Evolutionary conservation across 2,888 invertebrate species (phyloP).

Genomic region (Tipula confusa): DNA sequence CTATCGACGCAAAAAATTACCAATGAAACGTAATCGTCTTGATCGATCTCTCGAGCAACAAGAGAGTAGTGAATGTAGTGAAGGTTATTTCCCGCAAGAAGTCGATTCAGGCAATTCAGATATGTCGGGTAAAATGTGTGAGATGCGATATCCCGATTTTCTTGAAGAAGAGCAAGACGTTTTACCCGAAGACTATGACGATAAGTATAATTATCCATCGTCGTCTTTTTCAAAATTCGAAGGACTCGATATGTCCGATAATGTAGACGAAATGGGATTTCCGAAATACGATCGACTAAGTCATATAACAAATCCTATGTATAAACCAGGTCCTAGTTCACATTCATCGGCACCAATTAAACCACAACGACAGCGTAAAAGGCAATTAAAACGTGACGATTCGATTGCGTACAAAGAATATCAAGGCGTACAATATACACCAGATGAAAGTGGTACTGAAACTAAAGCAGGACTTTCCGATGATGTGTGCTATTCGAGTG

Average conservation of each 20-base stretch:
- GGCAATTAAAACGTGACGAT: slow-evolving; percentile 47
- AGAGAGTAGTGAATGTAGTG: slow-evolving; percentile 63
- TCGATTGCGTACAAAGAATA: slow-evolving; percentile 39
- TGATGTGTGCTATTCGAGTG: slow-evolving; percentile 49
- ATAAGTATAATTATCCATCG: slow-evolving; percentile 49
- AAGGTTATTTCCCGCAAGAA: slow-evolving; percentile 62
- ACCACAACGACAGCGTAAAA: slow-evolving; percentile 48
- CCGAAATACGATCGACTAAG: slow-evolving; percentile 59
- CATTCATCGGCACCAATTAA: slow-evolving; percentile 50
- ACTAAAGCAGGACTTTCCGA: slow-evolving; percentile 46
- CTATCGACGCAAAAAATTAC: slow-evolving; percentile 59
- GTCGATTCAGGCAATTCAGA: slow-evolving; percentile 60
- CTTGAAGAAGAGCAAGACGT: slow-evolving; percentile 47
- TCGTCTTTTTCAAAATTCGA: slow-evolving; percentile 51
- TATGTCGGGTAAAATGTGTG: slow-evolving; percentile 52
- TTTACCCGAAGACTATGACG: slow-evolving; percentile 55
- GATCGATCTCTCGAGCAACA: slow-evolving; percentile 51
- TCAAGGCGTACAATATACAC: slow-evolving; percentile 37
- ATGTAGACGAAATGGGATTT: slow-evolving; percentile 64
- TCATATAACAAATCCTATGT: slow-evolving; percentile 50
- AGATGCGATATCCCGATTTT: slow-evolving; percentile 45
- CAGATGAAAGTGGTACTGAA: slow-evolving; percentile 46
- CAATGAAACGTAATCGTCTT: slow-evolving; percentile 46
- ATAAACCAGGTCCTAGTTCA: slow-evolving; percentile 43
- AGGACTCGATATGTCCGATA: slow-evolving; percentile 59